Evolutionary conservation across 2,888 invertebrate genomes (phyloP).

Genomic region (Lithosia quadra): DNA sequence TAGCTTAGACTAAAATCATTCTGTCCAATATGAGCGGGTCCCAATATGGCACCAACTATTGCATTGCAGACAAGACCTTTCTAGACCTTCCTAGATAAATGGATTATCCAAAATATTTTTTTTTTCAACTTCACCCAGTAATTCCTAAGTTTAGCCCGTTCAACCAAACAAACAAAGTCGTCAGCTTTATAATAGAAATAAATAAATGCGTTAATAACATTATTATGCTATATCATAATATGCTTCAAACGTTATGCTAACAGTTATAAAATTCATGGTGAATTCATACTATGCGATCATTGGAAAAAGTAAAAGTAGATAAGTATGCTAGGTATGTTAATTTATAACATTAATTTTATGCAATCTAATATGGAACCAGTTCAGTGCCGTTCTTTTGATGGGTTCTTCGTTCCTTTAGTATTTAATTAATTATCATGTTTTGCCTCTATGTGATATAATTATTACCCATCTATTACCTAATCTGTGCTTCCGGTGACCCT

Average conservation of each 20-base stretch:
- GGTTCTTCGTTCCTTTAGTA: neutral
- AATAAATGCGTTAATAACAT: no score
- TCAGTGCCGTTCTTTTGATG: neutral
- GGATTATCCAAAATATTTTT: no score
- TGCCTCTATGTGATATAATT: neutral
- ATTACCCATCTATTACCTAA: no score
- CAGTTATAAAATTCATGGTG: neutral
- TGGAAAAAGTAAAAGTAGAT: neutral
- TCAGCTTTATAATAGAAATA: no score
- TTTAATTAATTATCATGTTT: neutral
- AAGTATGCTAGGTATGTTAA: neutral
- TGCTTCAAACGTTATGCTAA: neutral
- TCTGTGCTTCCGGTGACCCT: neutral
- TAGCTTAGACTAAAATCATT: no score
- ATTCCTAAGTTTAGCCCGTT: no score
- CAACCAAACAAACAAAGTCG: no score
- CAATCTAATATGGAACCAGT: neutral
- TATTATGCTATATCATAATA: neutral
- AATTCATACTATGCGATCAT: slow-evolving; percentile 1
- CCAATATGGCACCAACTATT: no score
- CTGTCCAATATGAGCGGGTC: no score
- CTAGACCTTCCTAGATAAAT: no score
- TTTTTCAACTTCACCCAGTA: no score
- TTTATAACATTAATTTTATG: neutral
- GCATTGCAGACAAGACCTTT: no score